Base-by-base conservation (phyloP, 23 tunicate genomes). In the Diplosoma virens region DNA sequence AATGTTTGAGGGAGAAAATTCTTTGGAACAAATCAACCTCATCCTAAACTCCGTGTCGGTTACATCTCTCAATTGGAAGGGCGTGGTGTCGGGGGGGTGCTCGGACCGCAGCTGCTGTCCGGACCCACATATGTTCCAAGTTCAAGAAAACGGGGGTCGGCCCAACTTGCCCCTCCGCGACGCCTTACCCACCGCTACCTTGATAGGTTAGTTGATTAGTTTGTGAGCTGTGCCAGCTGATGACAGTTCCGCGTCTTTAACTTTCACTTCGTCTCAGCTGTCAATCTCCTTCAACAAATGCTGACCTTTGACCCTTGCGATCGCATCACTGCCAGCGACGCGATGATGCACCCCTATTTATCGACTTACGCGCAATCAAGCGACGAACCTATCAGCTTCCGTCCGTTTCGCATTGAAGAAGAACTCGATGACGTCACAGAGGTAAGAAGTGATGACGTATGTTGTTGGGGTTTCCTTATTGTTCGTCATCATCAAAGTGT, bases 371-470 rank as follows among this genome's bases (percentile, higher is more conserved):
- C 79, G n/a, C 54, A 54, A 27, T 47, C 81, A 34, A 30, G 25
- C 36, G 92, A 92, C 76, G 97, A 92, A 59, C 97, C 97, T 4
- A 53, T 33, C 32, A 81, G 92, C 59, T 1, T 5, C 24, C 59
- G 33, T 17, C 92, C 97, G 28, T 92, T 92, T 48, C 75, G 58
- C 30, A 47, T 92, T 3, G 97, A 92, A 76, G 97, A 92, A 37
- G 97, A 92, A 70, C 71, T 92, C 20, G 97, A 92, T 47, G 90
- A 79, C 17, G 37, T 27, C 67, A 45, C 82, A 22, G 20, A 41
- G 20, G 64, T 34, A n/a, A n/a, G n/a, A n/a, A n/a, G n/a, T n/a
- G n/a, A n/a, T n/a, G n/a, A n/a, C n/a, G n/a, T n/a, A n/a, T n/a
- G n/a, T n/a, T n/a, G n/a, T n/a, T n/a, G n/a, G n/a, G n/a, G n/a